Base-by-base conservation (phyloP, 2,888 invertebrate species). In the Agriopis leucophaearia region DNA sequence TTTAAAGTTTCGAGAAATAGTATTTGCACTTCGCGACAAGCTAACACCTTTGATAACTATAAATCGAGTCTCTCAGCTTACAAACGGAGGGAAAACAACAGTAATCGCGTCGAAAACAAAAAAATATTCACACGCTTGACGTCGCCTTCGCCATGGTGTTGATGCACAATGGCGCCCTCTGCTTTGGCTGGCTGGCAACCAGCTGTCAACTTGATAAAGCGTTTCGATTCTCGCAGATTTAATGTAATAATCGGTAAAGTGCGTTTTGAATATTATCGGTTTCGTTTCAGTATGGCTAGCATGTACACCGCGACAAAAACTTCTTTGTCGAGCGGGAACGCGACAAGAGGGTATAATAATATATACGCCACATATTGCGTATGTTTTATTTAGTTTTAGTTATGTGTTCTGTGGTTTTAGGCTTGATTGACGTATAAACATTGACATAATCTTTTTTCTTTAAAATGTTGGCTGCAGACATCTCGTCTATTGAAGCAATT, bases 111-210 rank as follows among this genome's bases (percentile, higher is more conserved):
- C 84, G 82, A 92, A 93, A 94, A 94, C 92, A 92, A 92, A 91
- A 90, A 88, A 71, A 79, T 89, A 89, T 88, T 89, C 89, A 91
- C 89, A 86, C 89, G 84, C 83, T 86, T 91, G 90, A 93, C 92
- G 78, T 92, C 84, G 88, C 87, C 80, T 88, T 91, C 90, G 91
- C 92, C 90, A 89, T 92, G 88, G 91, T 92, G 92, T 87, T 87
- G 87, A 86, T 84, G 83, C 82, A 87, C 88, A 54, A 40, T 54
- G 54, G 54, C 54, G 54, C 54, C 54, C 15, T 38, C 54, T 40
- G 15, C 15, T 10, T 10, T 36, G 36, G 15, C 15, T n/a, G 36
- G 4, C 15, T n/a, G 36, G 35, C 8, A 36, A 15, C 36, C 9
- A 36, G 36, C 13, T 54, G 38, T 54, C 54, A 54, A 12, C 36